phyloP scores from a whole-genome alignment of 2,888 invertebrate genomes.

The Pyrrhia umbra region DNA sequence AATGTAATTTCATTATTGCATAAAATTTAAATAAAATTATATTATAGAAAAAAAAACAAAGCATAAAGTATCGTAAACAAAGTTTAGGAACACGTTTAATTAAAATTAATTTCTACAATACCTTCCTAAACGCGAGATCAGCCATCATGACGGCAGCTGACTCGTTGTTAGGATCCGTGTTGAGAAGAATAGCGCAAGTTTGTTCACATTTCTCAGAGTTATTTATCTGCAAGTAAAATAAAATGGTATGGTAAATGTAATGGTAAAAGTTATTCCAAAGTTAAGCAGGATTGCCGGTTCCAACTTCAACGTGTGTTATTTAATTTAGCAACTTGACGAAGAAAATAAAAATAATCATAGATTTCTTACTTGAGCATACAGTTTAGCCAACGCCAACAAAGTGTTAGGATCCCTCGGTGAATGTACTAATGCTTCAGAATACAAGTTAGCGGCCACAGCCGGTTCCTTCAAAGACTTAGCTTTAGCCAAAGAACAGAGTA shows the following conservation, averaged over 20 bases:
- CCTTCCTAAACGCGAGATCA: conserved; percentile 97
- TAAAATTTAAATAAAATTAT: neutral
- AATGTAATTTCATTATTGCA: neutral
- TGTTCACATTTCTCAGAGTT: conserved; percentile 97
- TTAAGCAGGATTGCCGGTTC: no score
- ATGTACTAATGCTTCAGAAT: conserved; percentile 96
- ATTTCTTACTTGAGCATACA: conserved; percentile 93
- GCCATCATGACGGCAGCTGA: conserved; percentile 99
- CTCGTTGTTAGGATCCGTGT: conserved; percentile 96
- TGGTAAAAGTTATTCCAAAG: no score
- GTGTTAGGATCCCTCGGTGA: conserved; percentile 94
- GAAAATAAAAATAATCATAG: neutral
- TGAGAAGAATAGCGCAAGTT: conserved; percentile 95
- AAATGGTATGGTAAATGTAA: no score
- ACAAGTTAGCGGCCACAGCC: conserved; percentile 93
- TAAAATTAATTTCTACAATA: conserved; percentile 62
- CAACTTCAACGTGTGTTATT: no score
- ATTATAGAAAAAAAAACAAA: neutral
- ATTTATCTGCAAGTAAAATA: conserved; percentile 93
- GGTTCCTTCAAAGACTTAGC: conserved; percentile 82
- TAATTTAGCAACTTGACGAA: no score
- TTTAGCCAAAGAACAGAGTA: conserved; percentile 82
- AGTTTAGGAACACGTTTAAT: neutral
- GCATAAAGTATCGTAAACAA: no score
- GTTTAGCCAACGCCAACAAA: conserved; percentile 93